Evolutionary conservation across 2,113 vertebrate genomes (phyloP).

Genomic region (Lepus europaeus): DNA sequence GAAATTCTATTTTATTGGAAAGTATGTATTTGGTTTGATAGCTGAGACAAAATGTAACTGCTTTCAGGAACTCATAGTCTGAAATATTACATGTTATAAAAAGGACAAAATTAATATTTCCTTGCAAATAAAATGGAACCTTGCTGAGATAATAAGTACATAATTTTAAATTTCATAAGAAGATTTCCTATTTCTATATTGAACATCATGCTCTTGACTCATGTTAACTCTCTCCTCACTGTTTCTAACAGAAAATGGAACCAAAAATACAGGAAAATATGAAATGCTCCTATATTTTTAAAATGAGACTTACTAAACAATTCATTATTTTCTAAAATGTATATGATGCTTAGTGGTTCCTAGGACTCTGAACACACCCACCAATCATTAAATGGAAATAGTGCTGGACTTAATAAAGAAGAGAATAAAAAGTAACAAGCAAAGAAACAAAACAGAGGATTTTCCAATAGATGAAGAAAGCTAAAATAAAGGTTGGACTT

Average conservation of each 20-base stretch:
- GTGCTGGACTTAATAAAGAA: neutral
- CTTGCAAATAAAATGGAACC: neutral
- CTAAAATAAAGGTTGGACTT: neutral
- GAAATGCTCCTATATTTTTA: neutral
- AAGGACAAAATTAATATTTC: conserved; percentile 1
- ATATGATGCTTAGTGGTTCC: neutral
- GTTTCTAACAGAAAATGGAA: conserved; percentile 35
- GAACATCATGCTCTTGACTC: conserved; percentile 8
- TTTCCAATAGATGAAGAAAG: neutral
- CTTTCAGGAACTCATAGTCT: neutral
- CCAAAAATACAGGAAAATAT: neutral
- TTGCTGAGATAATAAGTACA: neutral
- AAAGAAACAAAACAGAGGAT: neutral
- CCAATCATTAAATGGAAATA: neutral
- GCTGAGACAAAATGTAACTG: neutral
- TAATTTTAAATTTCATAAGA: conserved; percentile 30
- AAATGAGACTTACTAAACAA: conserved; percentile 39
- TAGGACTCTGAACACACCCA: neutral
- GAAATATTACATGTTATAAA: conserved; percentile 1
- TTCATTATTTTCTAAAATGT: conserved; percentile 3
- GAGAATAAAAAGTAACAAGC: neutral
- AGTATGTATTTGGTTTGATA: conserved; percentile 10
- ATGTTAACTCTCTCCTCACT: neutral
- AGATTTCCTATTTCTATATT: conserved; percentile 28
- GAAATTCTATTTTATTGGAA: neutral